phyloP scores from a whole-genome alignment of 2,888 invertebrate species.

The Aphrophora alni region DNA sequence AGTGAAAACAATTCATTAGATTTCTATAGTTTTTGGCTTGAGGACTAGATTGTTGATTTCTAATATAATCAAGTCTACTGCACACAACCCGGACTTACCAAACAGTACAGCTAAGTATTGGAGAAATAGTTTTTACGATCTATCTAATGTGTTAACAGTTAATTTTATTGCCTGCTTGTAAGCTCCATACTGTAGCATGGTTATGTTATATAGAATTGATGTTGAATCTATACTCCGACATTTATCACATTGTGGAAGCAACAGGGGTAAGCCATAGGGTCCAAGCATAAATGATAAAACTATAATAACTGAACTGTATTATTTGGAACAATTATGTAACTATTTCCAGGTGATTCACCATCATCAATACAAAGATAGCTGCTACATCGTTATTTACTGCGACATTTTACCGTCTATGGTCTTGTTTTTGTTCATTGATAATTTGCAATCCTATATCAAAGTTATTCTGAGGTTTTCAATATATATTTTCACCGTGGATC shows the following conservation, averaged over 20 bases:
- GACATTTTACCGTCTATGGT: not conserved
- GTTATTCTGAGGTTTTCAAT: too few relatives aligned
- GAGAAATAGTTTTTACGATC: conserved; percentile 27
- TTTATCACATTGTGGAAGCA: not conserved
- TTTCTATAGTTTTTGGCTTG: conserved; percentile 20
- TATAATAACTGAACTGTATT: not conserved
- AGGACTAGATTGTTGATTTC: conserved; percentile 8
- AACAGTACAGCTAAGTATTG: conserved; percentile 20
- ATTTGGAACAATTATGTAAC: not conserved
- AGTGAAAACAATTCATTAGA: conserved; percentile 7
- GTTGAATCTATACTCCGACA: not conserved
- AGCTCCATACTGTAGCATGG: conserved; percentile 26
- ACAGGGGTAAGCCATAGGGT: not conserved
- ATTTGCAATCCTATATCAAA: too few relatives aligned
- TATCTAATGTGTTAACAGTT: conserved; percentile 24
- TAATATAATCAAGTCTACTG: not conserved
- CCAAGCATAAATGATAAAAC: not conserved
- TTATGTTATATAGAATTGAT: not conserved
- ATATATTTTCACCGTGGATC: too few relatives aligned
- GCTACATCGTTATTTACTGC: not conserved
- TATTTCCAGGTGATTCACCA: too few relatives aligned
- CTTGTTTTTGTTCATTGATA: not conserved
- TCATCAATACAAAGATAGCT: too few relatives aligned
- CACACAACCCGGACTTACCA: conserved; percentile 23
- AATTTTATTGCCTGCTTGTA: not conserved